These are phyloP conservation scores for Spea bombifrons DNA, from an alignment of 2,113 vertebrate species.

Conservation along the genomic window DNA sequence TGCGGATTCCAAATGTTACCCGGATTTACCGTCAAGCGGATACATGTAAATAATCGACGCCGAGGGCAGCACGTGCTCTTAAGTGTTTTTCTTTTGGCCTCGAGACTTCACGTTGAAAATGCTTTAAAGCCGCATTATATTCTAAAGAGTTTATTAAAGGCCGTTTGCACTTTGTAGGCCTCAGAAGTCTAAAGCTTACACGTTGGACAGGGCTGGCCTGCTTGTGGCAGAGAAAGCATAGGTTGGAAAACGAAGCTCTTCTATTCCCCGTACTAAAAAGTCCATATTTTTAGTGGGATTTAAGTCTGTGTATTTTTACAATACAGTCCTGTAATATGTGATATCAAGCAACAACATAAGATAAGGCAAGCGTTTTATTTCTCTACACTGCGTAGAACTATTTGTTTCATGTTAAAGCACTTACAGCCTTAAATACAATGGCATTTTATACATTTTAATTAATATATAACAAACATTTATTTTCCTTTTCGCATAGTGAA, in stretches of 20 bases:
- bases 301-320: slow-evolving; percentile 46
- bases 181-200: slow-evolving; percentile 53
- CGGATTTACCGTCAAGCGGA: slow-evolving; percentile 66
- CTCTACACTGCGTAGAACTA: slow-evolving; percentile 3
- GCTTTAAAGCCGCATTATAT: slow-evolving; percentile 50
- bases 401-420: slow-evolving; percentile 57
- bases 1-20: slow-evolving; percentile 62
- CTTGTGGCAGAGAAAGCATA: slow-evolving; percentile 8
- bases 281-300: slow-evolving; percentile 45
- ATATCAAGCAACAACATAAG: slow-evolving; percentile 56
- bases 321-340: slow-evolving; percentile 48
- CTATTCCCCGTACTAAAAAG: slow-evolving; percentile 43
- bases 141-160: slow-evolving; percentile 50
- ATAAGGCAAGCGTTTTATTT: slow-evolving; percentile 61
- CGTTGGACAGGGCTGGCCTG: slow-evolving; percentile 27
- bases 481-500: slow-evolving; percentile 50
- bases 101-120: slow-evolving; percentile 29
- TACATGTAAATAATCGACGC: slow-evolving; percentile 61
- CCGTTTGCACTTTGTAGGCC: slow-evolving; percentile 55
- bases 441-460: slow-evolving; percentile 45
- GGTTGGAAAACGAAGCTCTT: slow-evolving; percentile 50
- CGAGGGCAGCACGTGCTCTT: slow-evolving; percentile 45
- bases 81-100: slow-evolving; percentile 38
- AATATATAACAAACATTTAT: slow-evolving; percentile 49
- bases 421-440: slow-evolving; percentile 54